These are phyloP conservation scores for Bos javanicus DNA, from an alignment of 2,113 vertebrate species.

Conservation along the genomic window DNA sequence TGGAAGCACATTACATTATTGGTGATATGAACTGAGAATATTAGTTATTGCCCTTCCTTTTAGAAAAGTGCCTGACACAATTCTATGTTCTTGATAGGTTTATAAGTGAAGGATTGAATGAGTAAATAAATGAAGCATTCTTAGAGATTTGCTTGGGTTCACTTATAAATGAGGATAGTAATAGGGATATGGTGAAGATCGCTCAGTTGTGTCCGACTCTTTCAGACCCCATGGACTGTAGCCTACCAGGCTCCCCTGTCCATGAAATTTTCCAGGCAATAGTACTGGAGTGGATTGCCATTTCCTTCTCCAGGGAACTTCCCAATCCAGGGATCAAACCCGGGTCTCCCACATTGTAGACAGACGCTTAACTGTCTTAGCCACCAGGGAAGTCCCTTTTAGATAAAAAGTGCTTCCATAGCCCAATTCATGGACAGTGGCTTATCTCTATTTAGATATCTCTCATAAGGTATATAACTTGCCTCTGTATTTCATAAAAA, in stretches of 20 bases:
- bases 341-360: too few species aligned
- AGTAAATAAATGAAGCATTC: neutral
- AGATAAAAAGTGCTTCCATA: neutral
- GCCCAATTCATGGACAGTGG: neutral
- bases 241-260: neutral
- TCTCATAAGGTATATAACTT: neutral
- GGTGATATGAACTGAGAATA: neutral
- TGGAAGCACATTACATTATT: neutral
- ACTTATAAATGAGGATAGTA: neutral
- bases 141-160: neutral
- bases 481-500: neutral
- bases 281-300: too few species aligned
- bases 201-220: accelerated
- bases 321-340: too few species aligned
- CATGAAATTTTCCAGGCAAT: neutral
- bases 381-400: too few species aligned
- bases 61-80: neutral
- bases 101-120: neutral
- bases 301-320: too few species aligned
- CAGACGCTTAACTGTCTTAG: too few species aligned
- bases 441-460: neutral
- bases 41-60: neutral
- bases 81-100: neutral
- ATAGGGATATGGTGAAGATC: neutral
- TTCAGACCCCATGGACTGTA: neutral